Percentiles rank a stretch among this genome's conserved stretches.
Conservation (phyloP, 1,140 invertebrate species). For the Meloidogyne hapla region DNA sequence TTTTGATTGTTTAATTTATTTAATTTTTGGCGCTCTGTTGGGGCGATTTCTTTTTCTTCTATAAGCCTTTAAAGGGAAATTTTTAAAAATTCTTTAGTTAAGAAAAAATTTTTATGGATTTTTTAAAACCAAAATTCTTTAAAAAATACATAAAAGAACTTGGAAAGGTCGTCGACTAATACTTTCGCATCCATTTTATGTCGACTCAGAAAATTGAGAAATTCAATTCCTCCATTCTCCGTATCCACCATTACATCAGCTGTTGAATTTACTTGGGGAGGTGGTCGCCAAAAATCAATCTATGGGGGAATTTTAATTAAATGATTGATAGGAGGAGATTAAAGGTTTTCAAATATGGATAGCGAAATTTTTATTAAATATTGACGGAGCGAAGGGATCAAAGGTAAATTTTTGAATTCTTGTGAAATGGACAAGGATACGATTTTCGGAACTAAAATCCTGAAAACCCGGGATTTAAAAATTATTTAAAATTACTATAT, state of each 20-base stretch:
- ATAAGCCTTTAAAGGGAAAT: conserved; percentile 28
- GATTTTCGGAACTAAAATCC: no score
- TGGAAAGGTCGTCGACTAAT: conserved; percentile 41
- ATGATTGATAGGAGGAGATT: background rate
- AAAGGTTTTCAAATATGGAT: no score
- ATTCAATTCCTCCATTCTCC: conserved; percentile 22
- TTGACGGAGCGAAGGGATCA: no score
- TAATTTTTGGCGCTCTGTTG: conserved; percentile 10
- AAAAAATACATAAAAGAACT: conserved; percentile 14
- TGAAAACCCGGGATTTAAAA: no score
- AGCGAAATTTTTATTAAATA: no score
- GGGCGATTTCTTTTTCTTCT: conserved; percentile 34
- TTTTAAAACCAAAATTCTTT: no score
- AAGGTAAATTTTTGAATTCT: no score
- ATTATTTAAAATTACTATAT: no score
- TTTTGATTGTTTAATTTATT: background rate
- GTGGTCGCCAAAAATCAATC: conserved; percentile 42
- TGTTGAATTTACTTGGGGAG: conserved; percentile 16
- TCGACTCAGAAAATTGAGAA: conserved; percentile 24
- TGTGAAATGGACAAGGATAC: no score
- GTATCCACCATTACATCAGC: conserved; percentile 43
- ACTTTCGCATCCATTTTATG: conserved; percentile 32
- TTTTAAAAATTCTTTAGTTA: conserved; percentile 4
- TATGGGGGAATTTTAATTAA: background rate
- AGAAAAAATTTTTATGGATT: background rate